phyloP scores from a whole-genome alignment of 1,140 invertebrate species.

The Aphelenchoides besseyi region DNA sequence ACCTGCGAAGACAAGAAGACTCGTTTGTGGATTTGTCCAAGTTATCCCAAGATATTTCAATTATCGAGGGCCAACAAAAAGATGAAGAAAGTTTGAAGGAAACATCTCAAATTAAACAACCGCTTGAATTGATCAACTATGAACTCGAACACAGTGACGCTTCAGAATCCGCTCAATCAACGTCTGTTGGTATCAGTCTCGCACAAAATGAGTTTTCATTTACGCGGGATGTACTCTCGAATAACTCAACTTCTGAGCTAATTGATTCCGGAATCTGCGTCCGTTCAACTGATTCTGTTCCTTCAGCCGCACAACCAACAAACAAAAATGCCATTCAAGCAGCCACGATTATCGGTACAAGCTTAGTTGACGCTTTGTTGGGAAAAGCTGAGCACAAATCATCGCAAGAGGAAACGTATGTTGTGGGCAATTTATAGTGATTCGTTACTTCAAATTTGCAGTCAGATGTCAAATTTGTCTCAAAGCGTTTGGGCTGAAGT shows the following conservation, averaged over 20 bases:
- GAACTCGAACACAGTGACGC: neutral
- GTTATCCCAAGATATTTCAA: neutral
- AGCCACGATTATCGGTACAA: neutral
- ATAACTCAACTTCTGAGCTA: too few species aligned
- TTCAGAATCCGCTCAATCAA: neutral
- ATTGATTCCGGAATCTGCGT: slow-evolving; percentile 1
- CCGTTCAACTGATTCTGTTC: neutral
- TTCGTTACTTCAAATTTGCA: too few species aligned
- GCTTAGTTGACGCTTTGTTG: neutral
- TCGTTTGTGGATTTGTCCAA: neutral
- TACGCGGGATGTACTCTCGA: neutral
- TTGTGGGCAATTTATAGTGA: too few species aligned
- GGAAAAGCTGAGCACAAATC: slow-evolving; percentile 41
- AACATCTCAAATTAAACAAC: too few species aligned
- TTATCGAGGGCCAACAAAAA: neutral
- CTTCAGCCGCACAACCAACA: neutral
- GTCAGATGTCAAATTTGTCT: slow-evolving; percentile 23
- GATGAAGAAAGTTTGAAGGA: too few species aligned
- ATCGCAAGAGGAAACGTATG: too few species aligned
- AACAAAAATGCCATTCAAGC: too few species aligned
- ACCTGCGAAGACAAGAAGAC: neutral
- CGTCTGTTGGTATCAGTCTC: neutral
- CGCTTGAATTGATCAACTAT: neutral
- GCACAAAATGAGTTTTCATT: slow-evolving; percentile 4
- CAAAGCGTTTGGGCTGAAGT: neutral